A percentile compares a stretch with the other conserved stretches of the same genome.
These are phyloP conservation scores for Anthopleura sola DNA, from an alignment of 64 coral and sea anemone species.

Conservation along the genomic window DNA sequence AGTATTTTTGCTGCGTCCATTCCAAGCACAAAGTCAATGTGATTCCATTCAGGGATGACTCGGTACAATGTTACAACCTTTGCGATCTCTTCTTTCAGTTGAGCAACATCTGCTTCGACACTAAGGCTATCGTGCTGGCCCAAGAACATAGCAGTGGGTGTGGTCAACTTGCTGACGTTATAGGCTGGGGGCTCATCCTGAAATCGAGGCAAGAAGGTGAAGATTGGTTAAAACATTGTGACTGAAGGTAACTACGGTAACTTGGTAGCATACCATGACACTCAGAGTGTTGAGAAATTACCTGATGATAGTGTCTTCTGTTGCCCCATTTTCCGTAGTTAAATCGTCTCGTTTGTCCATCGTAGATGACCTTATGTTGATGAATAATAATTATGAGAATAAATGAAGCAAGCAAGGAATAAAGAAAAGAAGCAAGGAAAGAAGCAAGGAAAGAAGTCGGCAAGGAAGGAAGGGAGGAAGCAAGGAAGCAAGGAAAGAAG, in stretches of 20 bases:
- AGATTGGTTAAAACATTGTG: not conserved
- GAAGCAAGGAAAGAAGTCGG: not conserved
- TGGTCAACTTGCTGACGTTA: slow-evolving; percentile 48
- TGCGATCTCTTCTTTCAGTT: not conserved
- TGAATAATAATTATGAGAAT: not conserved
- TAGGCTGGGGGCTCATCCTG: slow-evolving; percentile 59
- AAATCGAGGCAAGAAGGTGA: not conserved
- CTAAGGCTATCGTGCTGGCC: slow-evolving; percentile 38
- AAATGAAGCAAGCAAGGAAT: no score
- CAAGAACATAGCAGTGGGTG: slow-evolving; percentile 41
- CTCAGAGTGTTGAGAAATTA: not conserved
- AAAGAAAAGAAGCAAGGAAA: no score
- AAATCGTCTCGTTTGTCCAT: slow-evolving; percentile 29
- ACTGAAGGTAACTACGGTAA: not conserved
- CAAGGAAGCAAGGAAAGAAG: no score
- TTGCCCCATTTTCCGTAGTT: slow-evolving; percentile 60
- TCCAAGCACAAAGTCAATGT: slow-evolving; percentile 63
- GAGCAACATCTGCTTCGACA: slow-evolving; percentile 35
- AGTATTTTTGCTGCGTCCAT: slow-evolving; percentile 39
- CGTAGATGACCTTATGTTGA: not conserved
- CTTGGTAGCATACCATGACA: not conserved
- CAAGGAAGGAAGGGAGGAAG: no score
- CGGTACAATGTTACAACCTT: not conserved
- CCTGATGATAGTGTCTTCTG: slow-evolving; percentile 43
- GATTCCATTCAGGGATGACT: slow-evolving; percentile 52